A percentile compares a stretch with the other conserved stretches of the same genome.
Evolutionary conservation across 2,888 invertebrate genomes (phyloP).

Genomic region (Graphium colonna): DNA sequence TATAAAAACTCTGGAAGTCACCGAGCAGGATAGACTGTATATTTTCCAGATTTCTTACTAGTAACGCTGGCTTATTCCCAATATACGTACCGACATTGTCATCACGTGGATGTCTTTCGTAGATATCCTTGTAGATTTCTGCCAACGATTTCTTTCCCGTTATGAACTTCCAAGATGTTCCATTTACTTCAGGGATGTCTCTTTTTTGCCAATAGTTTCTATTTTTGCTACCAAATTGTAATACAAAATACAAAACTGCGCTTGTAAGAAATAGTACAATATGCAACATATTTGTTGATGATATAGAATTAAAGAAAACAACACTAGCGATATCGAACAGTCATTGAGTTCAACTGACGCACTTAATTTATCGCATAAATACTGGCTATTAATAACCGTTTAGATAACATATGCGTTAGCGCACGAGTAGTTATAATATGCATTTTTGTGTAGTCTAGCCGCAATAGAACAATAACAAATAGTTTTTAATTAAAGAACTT

Average conservation of each 20-base stretch:
- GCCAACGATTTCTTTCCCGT: slow-evolving; percentile 43
- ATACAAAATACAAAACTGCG: slow-evolving; percentile 29
- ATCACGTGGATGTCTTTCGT: slow-evolving; percentile 40
- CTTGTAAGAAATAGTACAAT: slow-evolving; percentile 30
- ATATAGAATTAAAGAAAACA: too few species aligned
- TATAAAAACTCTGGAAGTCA: slow-evolving; percentile 53
- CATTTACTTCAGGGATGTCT: slow-evolving; percentile 42
- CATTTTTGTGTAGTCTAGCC: too few species aligned
- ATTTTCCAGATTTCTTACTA: slow-evolving; percentile 50
- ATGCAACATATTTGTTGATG: slow-evolving; percentile 31
- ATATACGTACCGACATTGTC: slow-evolving; percentile 42
- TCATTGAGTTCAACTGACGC: too few species aligned
- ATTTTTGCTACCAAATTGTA: slow-evolving; percentile 27
- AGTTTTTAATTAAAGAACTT: too few species aligned
- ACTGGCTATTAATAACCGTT: too few species aligned
- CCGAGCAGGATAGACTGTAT: slow-evolving; percentile 47
- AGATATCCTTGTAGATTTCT: slow-evolving; percentile 48
- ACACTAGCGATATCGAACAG: too few species aligned
- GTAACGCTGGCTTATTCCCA: slow-evolving; percentile 41
- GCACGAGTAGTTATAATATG: too few species aligned
- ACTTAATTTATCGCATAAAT: too few species aligned
- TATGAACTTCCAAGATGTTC: slow-evolving; percentile 42
- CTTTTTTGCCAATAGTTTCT: slow-evolving; percentile 52
- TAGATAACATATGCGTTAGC: too few species aligned
- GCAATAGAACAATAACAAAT: too few species aligned